Evolutionary conservation across 2,113 vertebrate species (phyloP).

Genomic region (Tragelaphus strepsiceros): DNA sequence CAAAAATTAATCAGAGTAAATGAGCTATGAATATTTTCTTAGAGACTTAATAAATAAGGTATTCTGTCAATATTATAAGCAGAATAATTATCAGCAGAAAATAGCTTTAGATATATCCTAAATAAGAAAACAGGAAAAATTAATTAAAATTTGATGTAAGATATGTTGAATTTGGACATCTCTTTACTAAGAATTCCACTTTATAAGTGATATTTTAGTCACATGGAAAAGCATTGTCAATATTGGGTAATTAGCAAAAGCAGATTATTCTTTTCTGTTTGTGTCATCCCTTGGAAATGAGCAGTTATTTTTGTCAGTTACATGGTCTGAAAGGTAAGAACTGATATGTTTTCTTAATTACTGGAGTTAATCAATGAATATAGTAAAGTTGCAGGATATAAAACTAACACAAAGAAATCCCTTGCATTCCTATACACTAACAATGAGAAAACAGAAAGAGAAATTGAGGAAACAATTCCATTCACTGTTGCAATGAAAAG

Average conservation of each 20-base stretch:
- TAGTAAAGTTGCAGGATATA: not conserved
- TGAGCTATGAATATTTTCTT: not conserved
- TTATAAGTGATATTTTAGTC: not conserved
- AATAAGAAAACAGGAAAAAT: not conserved
- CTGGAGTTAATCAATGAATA: not conserved
- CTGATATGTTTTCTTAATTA: not conserved
- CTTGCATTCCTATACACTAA: not conserved
- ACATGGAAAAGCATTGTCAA: not conserved
- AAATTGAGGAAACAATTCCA: not conserved
- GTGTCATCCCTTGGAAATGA: not conserved
- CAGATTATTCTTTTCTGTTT: not conserved
- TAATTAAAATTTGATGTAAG: not conserved
- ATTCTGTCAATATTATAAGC: not conserved
- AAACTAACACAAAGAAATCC: not conserved
- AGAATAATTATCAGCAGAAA: not conserved
- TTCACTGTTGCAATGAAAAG: not conserved
- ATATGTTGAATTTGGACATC: not conserved
- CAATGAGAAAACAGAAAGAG: not conserved
- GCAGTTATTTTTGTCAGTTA: not conserved
- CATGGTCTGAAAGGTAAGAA: not conserved
- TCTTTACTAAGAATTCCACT: not conserved
- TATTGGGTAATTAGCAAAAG: not conserved
- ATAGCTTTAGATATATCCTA: not conserved
- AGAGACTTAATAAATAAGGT: not conserved
- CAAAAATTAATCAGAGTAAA: not conserved